A percentile compares a stretch with the other conserved stretches of the same genome.
These are phyloP conservation scores for Drosophila melanica DNA, from an alignment of 1,140 invertebrate genomes.

Conservation along the genomic window DNA sequence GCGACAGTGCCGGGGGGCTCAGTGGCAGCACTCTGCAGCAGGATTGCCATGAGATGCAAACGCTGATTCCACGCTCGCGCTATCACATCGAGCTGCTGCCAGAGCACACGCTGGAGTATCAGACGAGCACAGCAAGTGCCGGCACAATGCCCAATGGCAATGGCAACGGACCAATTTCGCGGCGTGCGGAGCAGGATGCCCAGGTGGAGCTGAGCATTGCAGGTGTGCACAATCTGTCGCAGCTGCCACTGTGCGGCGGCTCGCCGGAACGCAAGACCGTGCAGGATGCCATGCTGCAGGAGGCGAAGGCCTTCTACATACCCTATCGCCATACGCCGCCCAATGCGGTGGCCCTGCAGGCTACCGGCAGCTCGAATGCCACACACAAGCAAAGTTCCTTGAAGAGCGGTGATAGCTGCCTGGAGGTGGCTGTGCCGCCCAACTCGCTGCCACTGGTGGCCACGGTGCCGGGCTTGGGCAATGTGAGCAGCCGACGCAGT, in stretches of 20 bases:
- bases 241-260: constrained; percentile 62
- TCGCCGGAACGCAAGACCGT: constrained; percentile 66
- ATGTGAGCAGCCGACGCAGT: constrained; percentile 53
- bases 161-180: constrained; percentile 42
- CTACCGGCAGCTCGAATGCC: constrained; percentile 21
- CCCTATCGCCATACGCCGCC: constrained; percentile 76
- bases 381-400: constrained; percentile 68
- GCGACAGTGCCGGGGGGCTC: constrained; percentile 73
- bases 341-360: constrained; percentile 59
- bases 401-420: constrained; percentile 40
- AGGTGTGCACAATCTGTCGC: constrained; percentile 71
- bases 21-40: constrained; percentile 76
- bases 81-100: constrained; percentile 71
- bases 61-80: constrained; percentile 74
- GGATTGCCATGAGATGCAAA: constrained; percentile 83
- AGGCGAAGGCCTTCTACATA: constrained; percentile 73
- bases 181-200: constrained; percentile 46
- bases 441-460: constrained; percentile 68
- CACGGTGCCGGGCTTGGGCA: constrained; percentile 57
- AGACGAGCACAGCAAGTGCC: constrained; percentile 63
- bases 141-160: constrained; percentile 67
- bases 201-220: constrained; percentile 64
- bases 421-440: constrained; percentile 67
- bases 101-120: constrained; percentile 67
- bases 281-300: constrained; percentile 61